A percentile compares a stretch with the other conserved stretches of the same genome.
Conservation (phyloP, 53 echinoderm and acorn worm genomes). For the Pentamera pediparva region DNA sequence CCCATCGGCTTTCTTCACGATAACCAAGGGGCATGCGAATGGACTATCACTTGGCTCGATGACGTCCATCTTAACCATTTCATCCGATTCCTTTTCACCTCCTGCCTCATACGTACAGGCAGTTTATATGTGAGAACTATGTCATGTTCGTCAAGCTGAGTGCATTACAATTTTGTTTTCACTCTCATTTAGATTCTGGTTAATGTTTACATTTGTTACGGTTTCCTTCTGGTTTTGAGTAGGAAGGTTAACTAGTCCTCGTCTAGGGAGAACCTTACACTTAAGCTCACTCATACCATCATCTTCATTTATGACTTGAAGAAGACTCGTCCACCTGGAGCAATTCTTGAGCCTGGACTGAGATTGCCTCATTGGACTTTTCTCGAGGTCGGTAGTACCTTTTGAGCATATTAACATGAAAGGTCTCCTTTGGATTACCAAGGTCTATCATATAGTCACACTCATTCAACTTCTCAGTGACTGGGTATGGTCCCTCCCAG, state of each 20-base stretch:
- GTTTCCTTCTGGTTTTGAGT: background rate
- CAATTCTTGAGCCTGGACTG: background rate
- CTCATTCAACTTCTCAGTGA: background rate
- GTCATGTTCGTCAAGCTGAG: background rate
- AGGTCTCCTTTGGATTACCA: background rate
- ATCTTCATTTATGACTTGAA: background rate
- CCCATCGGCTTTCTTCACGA: slow-evolving; percentile 28
- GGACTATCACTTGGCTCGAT: background rate
- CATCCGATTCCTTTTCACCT: background rate
- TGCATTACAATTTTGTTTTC: background rate
- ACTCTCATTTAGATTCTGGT: too few species aligned
- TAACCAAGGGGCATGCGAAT: slow-evolving; percentile 5
- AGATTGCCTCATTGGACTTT: background rate
- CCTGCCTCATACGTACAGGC: background rate
- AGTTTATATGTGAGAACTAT: background rate
- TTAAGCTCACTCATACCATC: background rate
- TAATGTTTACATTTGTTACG: background rate
- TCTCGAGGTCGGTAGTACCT: background rate
- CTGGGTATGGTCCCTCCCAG: background rate
- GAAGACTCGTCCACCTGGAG: background rate
- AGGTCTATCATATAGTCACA: background rate
- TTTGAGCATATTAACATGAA: background rate
- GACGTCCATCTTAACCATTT: slow-evolving; percentile 20
- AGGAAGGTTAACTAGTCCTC: too few species aligned
- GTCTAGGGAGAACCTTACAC: too few species aligned